phyloP scores from a whole-genome alignment of 2,888 invertebrate genomes.

The Polyploca ridens region DNA sequence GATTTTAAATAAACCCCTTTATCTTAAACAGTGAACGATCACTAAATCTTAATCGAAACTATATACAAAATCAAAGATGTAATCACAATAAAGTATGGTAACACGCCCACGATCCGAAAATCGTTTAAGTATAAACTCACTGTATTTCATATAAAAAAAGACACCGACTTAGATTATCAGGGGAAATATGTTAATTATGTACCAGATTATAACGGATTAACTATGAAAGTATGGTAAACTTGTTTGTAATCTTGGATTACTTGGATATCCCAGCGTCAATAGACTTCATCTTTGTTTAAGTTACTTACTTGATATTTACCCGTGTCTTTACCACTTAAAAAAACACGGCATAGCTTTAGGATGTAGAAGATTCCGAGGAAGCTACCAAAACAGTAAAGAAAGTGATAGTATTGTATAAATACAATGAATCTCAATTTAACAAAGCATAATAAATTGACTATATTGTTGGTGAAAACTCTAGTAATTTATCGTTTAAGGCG shows the following conservation, averaged over 20 bases:
- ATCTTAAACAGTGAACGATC: slow-evolving; percentile 31
- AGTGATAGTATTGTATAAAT: too few relatives aligned
- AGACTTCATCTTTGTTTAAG: slow-evolving; percentile 1
- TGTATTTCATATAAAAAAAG: slow-evolving; percentile 29
- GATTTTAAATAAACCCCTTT: slow-evolving; percentile 31
- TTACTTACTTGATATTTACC: neutral
- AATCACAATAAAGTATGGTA: slow-evolving; percentile 40
- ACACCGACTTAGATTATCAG: slow-evolving; percentile 35
- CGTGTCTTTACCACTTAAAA: too few relatives aligned
- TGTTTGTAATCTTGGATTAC: slow-evolving; percentile 21
- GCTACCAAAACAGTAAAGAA: too few relatives aligned
- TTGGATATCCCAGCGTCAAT: neutral
- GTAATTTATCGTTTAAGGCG: too few relatives aligned
- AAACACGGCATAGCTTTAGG: too few relatives aligned
- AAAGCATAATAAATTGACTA: too few relatives aligned
- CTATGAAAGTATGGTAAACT: slow-evolving; percentile 21
- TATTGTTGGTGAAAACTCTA: too few relatives aligned
- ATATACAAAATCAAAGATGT: slow-evolving; percentile 37
- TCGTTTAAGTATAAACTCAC: slow-evolving; percentile 26
- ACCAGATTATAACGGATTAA: slow-evolving; percentile 31
- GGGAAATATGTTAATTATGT: slow-evolving; percentile 39
- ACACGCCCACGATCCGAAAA: slow-evolving; percentile 41
- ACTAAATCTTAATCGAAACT: slow-evolving; percentile 47
- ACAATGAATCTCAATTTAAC: too few relatives aligned
- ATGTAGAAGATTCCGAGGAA: too few relatives aligned